phyloP scores from a whole-genome alignment of 2,113 vertebrate species.

The Ammodytes dubius region DNA sequence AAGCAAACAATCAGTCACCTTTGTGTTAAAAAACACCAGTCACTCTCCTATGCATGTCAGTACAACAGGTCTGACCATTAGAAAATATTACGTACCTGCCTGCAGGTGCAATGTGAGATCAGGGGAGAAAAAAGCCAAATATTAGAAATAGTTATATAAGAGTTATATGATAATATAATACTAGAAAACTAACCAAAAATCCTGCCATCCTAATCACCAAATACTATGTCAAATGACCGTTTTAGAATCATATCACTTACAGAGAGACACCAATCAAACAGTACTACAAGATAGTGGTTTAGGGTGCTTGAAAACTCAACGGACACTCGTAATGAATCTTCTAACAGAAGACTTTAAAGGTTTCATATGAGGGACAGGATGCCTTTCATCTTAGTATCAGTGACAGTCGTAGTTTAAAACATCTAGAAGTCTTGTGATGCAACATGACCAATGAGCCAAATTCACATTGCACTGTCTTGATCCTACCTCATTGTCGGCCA shows the following conservation, averaged over 20 bases:
- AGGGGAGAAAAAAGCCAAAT: background rate
- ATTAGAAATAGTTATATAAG: background rate
- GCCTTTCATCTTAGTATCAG: background rate
- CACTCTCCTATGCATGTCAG: background rate
- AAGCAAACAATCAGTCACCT: constrained; percentile 15
- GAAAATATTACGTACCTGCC: constrained; percentile 34
- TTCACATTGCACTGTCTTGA: background rate
- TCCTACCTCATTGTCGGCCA: constrained; percentile 52
- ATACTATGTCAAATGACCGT: background rate
- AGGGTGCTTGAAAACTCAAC: background rate
- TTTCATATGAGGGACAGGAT: background rate
- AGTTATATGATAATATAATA: too few relatives aligned
- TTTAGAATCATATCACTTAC: too few relatives aligned
- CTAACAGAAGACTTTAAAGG: too few relatives aligned
- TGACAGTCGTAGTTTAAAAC: background rate
- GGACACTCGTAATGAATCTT: background rate
- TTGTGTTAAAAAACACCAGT: background rate
- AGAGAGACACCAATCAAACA: background rate
- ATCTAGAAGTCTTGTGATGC: too few relatives aligned
- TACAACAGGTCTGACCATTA: background rate
- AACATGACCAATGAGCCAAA: background rate
- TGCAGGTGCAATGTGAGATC: constrained; percentile 3
- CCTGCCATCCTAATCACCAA: background rate
- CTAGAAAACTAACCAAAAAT: too few relatives aligned
- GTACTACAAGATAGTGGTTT: too few relatives aligned